Evolutionary conservation across 2,113 vertebrate genomes (phyloP).

Genomic region (Chaetodon trifascialis): DNA sequence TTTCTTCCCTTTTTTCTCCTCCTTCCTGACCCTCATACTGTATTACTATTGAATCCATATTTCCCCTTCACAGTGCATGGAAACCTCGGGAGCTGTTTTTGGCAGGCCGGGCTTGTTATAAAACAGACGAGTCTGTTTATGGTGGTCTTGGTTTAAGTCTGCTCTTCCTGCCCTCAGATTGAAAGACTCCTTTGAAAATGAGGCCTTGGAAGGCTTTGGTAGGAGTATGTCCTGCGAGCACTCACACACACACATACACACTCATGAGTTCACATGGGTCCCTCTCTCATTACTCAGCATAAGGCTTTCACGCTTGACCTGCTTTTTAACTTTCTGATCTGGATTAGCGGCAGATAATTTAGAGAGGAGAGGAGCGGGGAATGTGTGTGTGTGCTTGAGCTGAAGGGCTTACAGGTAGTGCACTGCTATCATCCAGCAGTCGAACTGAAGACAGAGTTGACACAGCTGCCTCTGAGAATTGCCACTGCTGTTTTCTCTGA

Average conservation of each 20-base stretch:
- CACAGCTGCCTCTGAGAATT: slow-evolving; percentile 68
- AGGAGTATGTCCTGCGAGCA: slow-evolving; percentile 41
- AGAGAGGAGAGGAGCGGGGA: slow-evolving; percentile 62
- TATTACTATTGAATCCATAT: slow-evolving; percentile 69
- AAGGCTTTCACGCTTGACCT: slow-evolving; percentile 81
- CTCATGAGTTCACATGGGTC: slow-evolving; percentile 56
- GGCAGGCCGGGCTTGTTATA: slow-evolving; percentile 63
- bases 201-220: slow-evolving; percentile 63
- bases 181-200: slow-evolving; percentile 74
- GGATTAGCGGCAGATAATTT: slow-evolving; percentile 78
- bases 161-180: slow-evolving; percentile 68
- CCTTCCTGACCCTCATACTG: slow-evolving; percentile 43
- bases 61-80: slow-evolving; percentile 53
- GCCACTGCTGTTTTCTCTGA: slow-evolving; percentile 47
- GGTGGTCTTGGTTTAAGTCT: slow-evolving; percentile 70
- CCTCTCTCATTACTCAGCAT: slow-evolving; percentile 75
- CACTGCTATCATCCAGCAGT: slow-evolving; percentile 72
- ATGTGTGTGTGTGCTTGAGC: slow-evolving; percentile 60
- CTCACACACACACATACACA: slow-evolving; percentile 26
- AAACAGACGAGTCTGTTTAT: slow-evolving; percentile 73
- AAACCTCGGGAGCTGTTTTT: slow-evolving; percentile 68
- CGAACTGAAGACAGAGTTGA: slow-evolving; percentile 68
- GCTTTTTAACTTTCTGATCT: slow-evolving; percentile 82
- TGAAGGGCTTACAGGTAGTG: slow-evolving; percentile 72
- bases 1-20: slow-evolving; percentile 35